Base-by-base conservation (phyloP, 2,888 invertebrate genomes). In the Drosophila demipolita region DNA sequence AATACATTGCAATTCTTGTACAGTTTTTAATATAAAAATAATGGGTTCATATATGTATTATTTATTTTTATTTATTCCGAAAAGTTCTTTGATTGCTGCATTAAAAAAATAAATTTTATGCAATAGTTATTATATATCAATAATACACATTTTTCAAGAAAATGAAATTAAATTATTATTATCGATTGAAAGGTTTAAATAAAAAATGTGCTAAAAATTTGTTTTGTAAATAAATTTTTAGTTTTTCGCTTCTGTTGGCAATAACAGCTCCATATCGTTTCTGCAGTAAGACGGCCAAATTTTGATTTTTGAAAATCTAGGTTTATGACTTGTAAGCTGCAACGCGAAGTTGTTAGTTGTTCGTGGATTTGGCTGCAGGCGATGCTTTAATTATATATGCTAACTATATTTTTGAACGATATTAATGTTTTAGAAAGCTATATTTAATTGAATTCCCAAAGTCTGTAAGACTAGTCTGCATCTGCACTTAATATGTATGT, bases 1-100 rank as follows among this genome's bases (percentile, higher is more conserved):
- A 58, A 65, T 58, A 36, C 29, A 57, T 62, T 58, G 15, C n/a
- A 49, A n/a, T 1, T 36, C 5, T 49, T 49, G 9, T 38, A 12
- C 17, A 17, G 36, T 3, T 17, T 17, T 17, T 38, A 38, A 38
- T 38, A 17, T 17, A 38, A 38, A 6, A 7, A 36, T 15, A 17
- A 38, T 17, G 17, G 17, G 3, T 38, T 17, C 0, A 2, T 17
- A 8, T 17, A 17, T 17, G 7, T 3, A 8, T 17, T 17, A 3
- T 17, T 38, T 38, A 7, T 17, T 17, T 38, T 38, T 8, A 17
- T 38, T 38, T 17, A 8, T 38, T 29, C 6, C 29, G 5, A 29
- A 6, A 29, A 6, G 29, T 29, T 5, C 29, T 29, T 29, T 29
- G 29, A 6, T 29, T 5, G 29, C 6, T 29, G 29, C 4, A 2